Percentiles rank a stretch among this genome's conserved stretches.
phyloP scores from a whole-genome alignment of 2,113 vertebrate genomes.

The Pedetes capensis region DNA sequence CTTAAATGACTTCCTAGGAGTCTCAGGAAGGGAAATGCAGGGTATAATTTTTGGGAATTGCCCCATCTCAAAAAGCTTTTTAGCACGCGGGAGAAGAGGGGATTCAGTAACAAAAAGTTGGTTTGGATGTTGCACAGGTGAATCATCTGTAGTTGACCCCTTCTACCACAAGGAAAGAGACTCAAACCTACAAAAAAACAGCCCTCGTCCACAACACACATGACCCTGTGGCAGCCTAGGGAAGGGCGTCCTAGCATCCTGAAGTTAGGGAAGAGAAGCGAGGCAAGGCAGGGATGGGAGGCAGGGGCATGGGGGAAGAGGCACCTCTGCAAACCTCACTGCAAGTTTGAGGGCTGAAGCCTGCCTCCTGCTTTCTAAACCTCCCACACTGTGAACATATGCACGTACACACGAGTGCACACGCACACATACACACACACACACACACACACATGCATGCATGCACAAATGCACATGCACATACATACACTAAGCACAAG shows the following conservation, averaged over 20 bases:
- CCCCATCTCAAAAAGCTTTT: not conserved
- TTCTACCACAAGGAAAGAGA: not conserved
- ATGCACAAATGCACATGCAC: not conserved
- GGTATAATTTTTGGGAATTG: conserved; percentile 61
- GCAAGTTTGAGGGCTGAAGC: not conserved
- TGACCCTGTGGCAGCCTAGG: not conserved
- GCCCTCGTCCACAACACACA: not conserved
- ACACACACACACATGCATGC: fast-evolving
- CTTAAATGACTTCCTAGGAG: conserved; percentile 70
- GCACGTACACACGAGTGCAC: not conserved
- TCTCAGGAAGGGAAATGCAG: conserved; percentile 47
- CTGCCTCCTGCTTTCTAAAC: not conserved
- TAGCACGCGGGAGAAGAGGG: not conserved
- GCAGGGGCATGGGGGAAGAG: fast-evolving
- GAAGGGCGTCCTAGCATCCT: not conserved
- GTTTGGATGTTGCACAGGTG: not conserved
- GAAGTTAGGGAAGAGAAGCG: not conserved
- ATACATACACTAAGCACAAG: fast-evolving
- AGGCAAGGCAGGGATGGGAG: not conserved
- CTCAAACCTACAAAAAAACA: not conserved
- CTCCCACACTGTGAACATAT: fast-evolving
- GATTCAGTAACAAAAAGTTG: conserved; percentile 29
- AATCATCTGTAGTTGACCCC: not conserved
- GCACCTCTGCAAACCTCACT: not conserved
- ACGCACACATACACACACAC: too few species aligned